A percentile compares a stretch with the other conserved stretches of the same genome.
Conservation (phyloP, 2,888 invertebrate genomes). For the Cenopis cana region DNA sequence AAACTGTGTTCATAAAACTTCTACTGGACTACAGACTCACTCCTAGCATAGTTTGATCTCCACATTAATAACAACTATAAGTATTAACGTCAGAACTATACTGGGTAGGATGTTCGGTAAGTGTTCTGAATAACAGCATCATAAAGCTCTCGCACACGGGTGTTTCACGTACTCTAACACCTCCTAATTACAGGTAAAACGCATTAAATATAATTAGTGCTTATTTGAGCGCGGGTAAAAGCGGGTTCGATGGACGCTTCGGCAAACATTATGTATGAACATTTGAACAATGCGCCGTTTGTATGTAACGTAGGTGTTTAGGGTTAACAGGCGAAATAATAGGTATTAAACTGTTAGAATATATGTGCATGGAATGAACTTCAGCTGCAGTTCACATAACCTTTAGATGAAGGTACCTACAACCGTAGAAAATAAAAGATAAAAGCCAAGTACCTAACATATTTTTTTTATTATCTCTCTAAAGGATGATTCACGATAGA, state of each 20-base stretch:
- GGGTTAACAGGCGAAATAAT: conserved; percentile 1
- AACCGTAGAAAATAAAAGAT: no score
- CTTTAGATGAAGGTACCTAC: no score
- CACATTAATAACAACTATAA: neutral
- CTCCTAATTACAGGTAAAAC: conserved; percentile 82
- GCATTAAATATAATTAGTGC: conserved; percentile 81
- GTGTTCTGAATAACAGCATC: conserved; percentile 56
- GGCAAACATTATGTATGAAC: conserved; percentile 35
- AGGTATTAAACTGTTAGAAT: neutral
- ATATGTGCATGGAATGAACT: no score
- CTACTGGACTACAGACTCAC: neutral
- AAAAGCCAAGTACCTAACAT: no score
- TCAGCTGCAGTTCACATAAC: no score
- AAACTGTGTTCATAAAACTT: conserved; percentile 28
- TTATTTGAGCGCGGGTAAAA: conserved; percentile 77
- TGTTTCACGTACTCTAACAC: conserved; percentile 79
- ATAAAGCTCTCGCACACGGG: conserved; percentile 68
- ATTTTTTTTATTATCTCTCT: no score
- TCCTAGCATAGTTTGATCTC: neutral
- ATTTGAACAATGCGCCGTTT: conserved; percentile 39
- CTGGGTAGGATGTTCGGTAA: neutral
- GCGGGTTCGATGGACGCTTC: conserved; percentile 70
- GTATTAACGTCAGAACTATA: neutral
- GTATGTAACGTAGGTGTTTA: conserved; percentile 16
- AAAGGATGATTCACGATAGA: no score